Conservation (phyloP, 2,797 vertebrate genomes). For the Dipus sagitta region DNA sequence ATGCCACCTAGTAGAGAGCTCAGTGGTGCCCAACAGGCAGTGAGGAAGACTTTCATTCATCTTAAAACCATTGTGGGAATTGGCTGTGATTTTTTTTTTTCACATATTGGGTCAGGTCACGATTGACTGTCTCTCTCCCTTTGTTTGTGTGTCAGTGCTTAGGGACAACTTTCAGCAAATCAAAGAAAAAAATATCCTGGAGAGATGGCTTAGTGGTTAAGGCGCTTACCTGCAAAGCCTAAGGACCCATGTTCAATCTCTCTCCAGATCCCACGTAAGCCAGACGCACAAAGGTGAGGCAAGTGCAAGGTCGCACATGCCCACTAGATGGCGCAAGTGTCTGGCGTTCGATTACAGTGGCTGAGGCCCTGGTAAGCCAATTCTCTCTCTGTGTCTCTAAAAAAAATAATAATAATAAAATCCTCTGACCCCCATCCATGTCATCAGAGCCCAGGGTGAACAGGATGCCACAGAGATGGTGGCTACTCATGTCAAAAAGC, state of each 20-base stretch:
- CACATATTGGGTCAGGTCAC: not conserved
- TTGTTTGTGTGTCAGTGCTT: slow-evolving; percentile 17
- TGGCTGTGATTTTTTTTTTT: slow-evolving; percentile 11
- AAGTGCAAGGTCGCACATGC: too few species aligned
- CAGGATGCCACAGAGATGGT: not conserved
- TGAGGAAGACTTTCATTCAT: not conserved
- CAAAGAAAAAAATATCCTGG: not conserved
- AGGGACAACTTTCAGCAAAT: not conserved
- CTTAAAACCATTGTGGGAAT: not conserved
- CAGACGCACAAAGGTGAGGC: too few species aligned
- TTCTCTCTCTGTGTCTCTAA: too few species aligned
- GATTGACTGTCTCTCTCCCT: not conserved
- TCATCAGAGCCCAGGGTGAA: slow-evolving; percentile 21
- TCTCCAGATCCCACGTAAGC: too few species aligned
- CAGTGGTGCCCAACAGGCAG: not conserved
- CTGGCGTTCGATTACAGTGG: too few species aligned
- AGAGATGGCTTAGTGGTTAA: too few species aligned
- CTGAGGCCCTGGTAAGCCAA: too few species aligned
- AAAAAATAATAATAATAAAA: too few species aligned
- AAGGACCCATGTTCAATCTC: too few species aligned
- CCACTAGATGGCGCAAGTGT: too few species aligned
- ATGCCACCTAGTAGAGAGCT: not conserved
- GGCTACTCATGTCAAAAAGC: not conserved
- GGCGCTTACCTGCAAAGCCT: too few species aligned
- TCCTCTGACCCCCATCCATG: not conserved